Evolutionary conservation across 30 jellyfish, hydroid and myxozoan species (phyloP).

Genomic region (Chrysaora quinquecirrha): DNA sequence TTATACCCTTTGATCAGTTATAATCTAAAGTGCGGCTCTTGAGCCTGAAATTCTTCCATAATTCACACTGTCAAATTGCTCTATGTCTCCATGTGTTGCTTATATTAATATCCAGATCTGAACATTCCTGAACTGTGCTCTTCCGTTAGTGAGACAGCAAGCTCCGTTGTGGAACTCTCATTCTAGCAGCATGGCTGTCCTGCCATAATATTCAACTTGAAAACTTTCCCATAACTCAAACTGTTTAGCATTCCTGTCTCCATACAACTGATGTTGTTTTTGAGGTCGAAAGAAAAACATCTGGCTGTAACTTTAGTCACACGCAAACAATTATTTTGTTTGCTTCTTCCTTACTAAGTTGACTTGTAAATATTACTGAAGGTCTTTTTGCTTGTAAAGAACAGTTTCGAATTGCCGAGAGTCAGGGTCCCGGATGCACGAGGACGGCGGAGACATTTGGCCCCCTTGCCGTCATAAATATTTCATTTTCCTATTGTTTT

Average conservation of each 20-base stretch:
- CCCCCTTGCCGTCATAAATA: too few species aligned
- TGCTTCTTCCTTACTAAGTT: too few species aligned
- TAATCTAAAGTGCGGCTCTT: neutral
- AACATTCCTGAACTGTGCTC: neutral
- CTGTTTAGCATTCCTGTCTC: conserved; percentile 10
- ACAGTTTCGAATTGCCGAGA: too few species aligned
- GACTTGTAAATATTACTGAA: too few species aligned
- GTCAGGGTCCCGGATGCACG: too few species aligned
- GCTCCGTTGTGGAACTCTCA: neutral
- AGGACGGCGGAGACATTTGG: too few species aligned
- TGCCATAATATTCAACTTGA: neutral
- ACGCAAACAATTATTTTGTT: neutral
- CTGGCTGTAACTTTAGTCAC: neutral
- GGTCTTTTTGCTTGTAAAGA: too few species aligned
- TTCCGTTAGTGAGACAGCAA: conserved; percentile 29
- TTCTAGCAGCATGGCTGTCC: conserved; percentile 36
- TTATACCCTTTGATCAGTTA: too few species aligned
- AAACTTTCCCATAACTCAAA: conserved; percentile 57
- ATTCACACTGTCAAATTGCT: neutral
- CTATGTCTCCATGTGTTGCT: neutral
- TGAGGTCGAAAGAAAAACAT: neutral
- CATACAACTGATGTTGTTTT: neutral
- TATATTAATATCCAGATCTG: neutral
- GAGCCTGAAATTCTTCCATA: too few species aligned
- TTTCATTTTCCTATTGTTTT: too few species aligned